Evolutionary conservation across 2,888 invertebrate genomes (phyloP), one percentile per base, ranked within the genome.

Genomic region (Euclidia mi): DNA sequence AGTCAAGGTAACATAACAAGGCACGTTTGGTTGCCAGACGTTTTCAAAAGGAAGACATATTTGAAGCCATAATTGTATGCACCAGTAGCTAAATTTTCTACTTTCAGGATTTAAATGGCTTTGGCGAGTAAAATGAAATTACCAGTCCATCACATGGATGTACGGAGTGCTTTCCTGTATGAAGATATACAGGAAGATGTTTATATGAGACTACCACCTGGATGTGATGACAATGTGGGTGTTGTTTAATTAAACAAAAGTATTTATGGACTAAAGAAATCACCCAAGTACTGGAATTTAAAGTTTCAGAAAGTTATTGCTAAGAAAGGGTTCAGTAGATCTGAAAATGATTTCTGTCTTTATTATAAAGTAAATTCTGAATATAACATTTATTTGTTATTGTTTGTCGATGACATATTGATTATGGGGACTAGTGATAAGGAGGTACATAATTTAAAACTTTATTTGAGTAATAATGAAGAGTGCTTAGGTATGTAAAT

Each of bases 281-380:
- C 14, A 34, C 12, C 12, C 12, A 34, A n/a, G n/a, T n/a, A n/a
- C n/a, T n/a, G n/a, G n/a, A n/a, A n/a, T n/a, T 14, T 34, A 10
- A 34, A 34, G 34, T 34, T n/a, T n/a, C n/a, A n/a, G n/a, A 34
- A 34, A 11, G 34, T 34, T 34, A 34, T 45, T 34, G 35, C 34
- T 35, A 35, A 45, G 34, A 41, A 35, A 45, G 45, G 45, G 20
- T 45, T 35, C n/a, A n/a, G n/a, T n/a, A n/a, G n/a, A n/a, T n/a
- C n/a, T n/a, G n/a, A n/a, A n/a, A n/a, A n/a, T n/a, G n/a, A n/a
- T n/a, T n/a, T n/a, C n/a, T n/a, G n/a, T n/a, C n/a, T n/a, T n/a
- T n/a, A n/a, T n/a, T n/a, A n/a, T n/a, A n/a, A n/a, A n/a, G n/a
- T n/a, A n/a, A n/a, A n/a, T n/a, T n/a, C n/a, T n/a, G n/a, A n/a